These are phyloP conservation scores for Psix sp. DNA, from an alignment of 1,140 invertebrate species.

Conservation along the genomic window DNA sequence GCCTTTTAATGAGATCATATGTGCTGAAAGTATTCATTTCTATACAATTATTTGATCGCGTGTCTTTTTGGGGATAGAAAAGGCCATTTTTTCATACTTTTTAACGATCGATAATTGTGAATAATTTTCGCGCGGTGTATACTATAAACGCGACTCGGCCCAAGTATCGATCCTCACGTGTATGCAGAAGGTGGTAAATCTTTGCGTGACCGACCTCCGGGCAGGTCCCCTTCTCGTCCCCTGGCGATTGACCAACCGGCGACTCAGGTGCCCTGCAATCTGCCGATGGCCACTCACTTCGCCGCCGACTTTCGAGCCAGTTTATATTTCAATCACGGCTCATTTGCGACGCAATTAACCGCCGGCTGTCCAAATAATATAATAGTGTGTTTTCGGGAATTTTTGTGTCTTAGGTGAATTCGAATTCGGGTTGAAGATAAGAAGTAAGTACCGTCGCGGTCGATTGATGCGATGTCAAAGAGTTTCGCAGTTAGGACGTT, in stretches of 20 bases:
- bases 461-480: no score
- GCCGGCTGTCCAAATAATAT: no score
- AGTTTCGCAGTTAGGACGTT: no score
- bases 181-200: constrained; percentile 67
- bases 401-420: no score
- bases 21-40: no score
- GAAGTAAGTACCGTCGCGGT: no score
- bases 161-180: constrained; percentile 66
- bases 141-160: constrained; percentile 27
- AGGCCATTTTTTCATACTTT: no score
- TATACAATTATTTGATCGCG: no score
- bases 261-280: constrained; percentile 70
- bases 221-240: constrained; percentile 61
- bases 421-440: no score
- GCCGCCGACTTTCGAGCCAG: constrained; percentile 38
- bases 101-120: constrained; percentile 28
- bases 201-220: constrained; percentile 69
- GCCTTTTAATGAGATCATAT: no score
- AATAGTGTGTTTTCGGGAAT: no score
- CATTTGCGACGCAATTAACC: constrained; percentile 26
- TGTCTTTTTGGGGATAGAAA: no score
- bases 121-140: constrained; percentile 27
- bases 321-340: constrained; percentile 30
- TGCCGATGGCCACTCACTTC: constrained; percentile 61
- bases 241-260: constrained; percentile 65